Evolutionary conservation across 2,888 invertebrate species (phyloP), one percentile per base, ranked within the genome.

Genomic region (Elmis aenea): DNA sequence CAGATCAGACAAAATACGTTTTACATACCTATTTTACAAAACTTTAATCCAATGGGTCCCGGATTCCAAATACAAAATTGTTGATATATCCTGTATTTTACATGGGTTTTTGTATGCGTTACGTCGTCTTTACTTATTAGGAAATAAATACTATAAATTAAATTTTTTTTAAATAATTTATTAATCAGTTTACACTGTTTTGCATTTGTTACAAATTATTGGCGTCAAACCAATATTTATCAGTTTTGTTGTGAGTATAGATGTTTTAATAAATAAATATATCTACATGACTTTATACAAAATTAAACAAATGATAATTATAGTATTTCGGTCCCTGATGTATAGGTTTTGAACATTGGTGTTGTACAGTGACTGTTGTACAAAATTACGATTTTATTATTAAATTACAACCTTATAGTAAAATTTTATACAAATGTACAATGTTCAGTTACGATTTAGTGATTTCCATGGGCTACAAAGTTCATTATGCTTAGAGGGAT

Each of bases 191-290:
- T 63, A 61, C 61, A 42, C 24, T 42, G 34, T 35, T 43, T 35
- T 26, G 34, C 29, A 26, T 42, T 42, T 44, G 39, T 41, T 48
- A 48, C 48, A 48, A 34, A 41, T 38, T 45, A 44, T 44, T 40
- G 45, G 48, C 11, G 15, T 14, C 23, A 15, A 58, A 53, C 55
- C 57, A 57, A 57, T 55, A 52, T 50, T 55, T 59, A 56, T 55
- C 58, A 57, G 59, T 55, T 65, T 67, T 67, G 67, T 67, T 67
- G 67, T 67, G 67, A 67, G 67, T 66, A 65, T 53, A 66, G 67
- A 67, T 66, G 66, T 62, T 65, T 65, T 65, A 67, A 66, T 64
- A 64, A 65, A 60, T 64, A 64, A 62, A 63, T 62, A 61, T 67
- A 66, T 66, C 62, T 67, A 67, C 66, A 67, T 64, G 62, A 61